phyloP scores from a whole-genome alignment of 2,113 vertebrate genomes.

The Mellivora capensis region DNA sequence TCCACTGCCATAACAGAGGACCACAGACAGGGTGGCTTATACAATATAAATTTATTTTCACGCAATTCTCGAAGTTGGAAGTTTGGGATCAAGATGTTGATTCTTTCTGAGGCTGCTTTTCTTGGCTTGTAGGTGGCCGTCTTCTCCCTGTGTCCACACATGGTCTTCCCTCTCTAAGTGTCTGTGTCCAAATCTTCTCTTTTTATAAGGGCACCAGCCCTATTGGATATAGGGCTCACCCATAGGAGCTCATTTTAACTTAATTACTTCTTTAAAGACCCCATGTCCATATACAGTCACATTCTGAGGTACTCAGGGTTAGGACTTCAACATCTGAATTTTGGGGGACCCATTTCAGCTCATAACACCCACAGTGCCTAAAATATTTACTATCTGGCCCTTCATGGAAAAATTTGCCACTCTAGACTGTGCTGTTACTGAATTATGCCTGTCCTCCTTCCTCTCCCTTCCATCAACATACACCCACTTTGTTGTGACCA shows the following conservation, averaged over 20 bases:
- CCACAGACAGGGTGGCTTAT: background rate
- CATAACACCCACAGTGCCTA: background rate
- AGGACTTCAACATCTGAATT: background rate
- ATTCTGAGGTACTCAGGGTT: background rate
- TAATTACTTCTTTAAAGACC: background rate
- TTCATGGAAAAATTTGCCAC: background rate
- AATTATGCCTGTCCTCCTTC: too few species aligned
- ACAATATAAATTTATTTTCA: background rate
- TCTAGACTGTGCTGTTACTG: background rate
- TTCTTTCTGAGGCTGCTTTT: background rate
- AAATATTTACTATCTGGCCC: background rate
- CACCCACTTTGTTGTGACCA: background rate
- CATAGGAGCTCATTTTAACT: background rate
- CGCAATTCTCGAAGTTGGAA: background rate
- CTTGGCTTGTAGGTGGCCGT: too few species aligned
- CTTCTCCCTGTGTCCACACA: background rate
- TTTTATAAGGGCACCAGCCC: background rate
- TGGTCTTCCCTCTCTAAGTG: background rate
- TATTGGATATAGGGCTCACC: background rate
- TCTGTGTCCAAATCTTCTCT: background rate
- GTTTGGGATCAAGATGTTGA: background rate
- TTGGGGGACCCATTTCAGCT: background rate
- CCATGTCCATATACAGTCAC: background rate
- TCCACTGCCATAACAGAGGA: fast-evolving
- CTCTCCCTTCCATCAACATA: background rate